Percentiles rank a stretch among this genome's conserved stretches.
These are phyloP conservation scores for Axis porcinus DNA, from an alignment of 2,113 vertebrate genomes.

Conservation along the genomic window DNA sequence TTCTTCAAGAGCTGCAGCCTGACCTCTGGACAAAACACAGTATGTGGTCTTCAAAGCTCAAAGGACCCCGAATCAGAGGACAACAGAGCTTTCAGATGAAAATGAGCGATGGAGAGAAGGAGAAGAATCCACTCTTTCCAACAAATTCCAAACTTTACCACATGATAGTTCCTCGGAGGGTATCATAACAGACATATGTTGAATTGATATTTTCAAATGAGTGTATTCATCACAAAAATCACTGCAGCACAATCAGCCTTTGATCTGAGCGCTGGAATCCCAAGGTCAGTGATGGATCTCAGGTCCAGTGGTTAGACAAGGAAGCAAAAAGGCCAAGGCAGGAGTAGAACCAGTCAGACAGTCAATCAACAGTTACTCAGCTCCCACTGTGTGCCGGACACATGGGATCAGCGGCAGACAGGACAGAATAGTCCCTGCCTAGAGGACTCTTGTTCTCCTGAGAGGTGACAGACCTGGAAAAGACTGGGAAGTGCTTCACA, in stretches of 20 bases:
- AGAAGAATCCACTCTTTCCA: background rate
- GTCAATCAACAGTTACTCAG: background rate
- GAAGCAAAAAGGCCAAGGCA: background rate
- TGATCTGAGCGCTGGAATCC: background rate
- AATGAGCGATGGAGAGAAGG: background rate
- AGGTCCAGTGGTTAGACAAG: background rate
- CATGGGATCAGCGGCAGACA: background rate
- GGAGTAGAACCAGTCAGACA: background rate
- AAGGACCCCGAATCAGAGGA: background rate
- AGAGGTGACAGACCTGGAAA: background rate
- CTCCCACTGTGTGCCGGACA: background rate
- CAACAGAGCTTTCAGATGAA: background rate
- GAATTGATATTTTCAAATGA: background rate
- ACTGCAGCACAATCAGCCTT: background rate
- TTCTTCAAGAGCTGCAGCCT: background rate
- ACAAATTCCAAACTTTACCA: conserved; percentile 35
- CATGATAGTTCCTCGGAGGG: background rate
- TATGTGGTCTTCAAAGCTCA: background rate
- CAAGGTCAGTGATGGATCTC: too few species aligned
- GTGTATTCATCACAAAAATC: background rate
- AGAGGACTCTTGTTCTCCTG: background rate
- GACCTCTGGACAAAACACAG: conserved; percentile 49
- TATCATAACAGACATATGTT: background rate
- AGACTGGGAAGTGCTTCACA: background rate
- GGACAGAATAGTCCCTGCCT: background rate